Evolutionary conservation across 2,797 vertebrate genomes (phyloP), one percentile per base, ranked within the genome.

Genomic region (Oreonectes daqikongensis): DNA sequence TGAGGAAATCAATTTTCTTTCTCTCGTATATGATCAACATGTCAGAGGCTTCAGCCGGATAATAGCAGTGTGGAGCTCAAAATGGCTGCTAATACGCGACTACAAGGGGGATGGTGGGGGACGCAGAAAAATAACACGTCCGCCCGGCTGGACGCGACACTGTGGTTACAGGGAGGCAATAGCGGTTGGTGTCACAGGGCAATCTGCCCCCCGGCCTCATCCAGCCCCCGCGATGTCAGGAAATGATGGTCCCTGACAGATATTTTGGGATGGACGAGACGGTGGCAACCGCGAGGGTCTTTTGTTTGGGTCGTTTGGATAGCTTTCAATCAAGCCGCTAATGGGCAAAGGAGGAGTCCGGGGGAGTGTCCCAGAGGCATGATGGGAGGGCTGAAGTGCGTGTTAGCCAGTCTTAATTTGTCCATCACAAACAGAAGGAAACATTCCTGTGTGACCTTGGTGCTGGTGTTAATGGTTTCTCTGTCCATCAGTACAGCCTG

Each of bases 1-100:
- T 90, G 93, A 93, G 90, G 93, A 95, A 96, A 98, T 98, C 96
- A 98, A 98, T 97, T 95, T 95, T 97, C 95, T 95, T 93, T 93
- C 93, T 94, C 92, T 91, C 87, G 87, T 90, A 91, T 94, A 93
- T 94, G 94, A 94, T 94, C 94, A 94, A 94, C 93, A 92, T 94
- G 94, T 94, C 94, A 94, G 87, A 92, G 90, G 89, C 92, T 92
- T 94, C 93, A 94, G 88, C 90, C 86, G 66, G 93, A 93, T 94
- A 94, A 95, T 89, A 88, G 91, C 88, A 92, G 93, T 94, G 92
- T 90, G 89, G 88, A 89, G 92, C 65, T 73, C 88, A 89, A 93
- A 94, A 93, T 89, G 92, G 86, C 83, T 92, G 84, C 87, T 93
- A 92, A 92, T 91, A 87, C 87, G 88, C 89, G 89, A 81, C 89